Percentiles rank a stretch among this genome's conserved stretches.
phyloP scores from a whole-genome alignment of 2,888 invertebrate species.

The Euclidia mi region DNA sequence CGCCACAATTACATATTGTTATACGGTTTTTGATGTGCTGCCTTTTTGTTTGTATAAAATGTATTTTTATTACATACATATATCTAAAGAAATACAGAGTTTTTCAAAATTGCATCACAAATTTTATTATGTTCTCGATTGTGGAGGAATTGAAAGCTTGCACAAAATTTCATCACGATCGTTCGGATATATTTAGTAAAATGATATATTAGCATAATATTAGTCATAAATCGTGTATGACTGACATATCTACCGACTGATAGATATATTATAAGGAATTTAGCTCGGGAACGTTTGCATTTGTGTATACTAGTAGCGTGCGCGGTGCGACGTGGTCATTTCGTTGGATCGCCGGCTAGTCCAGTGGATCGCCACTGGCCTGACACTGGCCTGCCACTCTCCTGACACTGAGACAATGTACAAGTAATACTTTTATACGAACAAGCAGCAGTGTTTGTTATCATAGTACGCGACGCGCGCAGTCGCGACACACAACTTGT shows the following conservation, averaged over 20 bases:
- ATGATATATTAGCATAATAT: conserved; percentile 14
- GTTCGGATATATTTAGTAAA: not conserved
- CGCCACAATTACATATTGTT: too few relatives aligned
- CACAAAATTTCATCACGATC: conserved; percentile 7
- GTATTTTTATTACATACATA: too few relatives aligned
- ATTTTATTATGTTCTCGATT: not conserved
- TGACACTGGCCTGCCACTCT: too few relatives aligned
- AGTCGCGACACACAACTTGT: conserved; percentile 45
- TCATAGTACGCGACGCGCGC: conserved; percentile 18
- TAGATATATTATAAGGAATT: conserved; percentile 9
- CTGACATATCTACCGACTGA: conserved; percentile 23
- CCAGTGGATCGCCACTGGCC: too few relatives aligned
- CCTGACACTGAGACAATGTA: too few relatives aligned
- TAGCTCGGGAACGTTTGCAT: too few relatives aligned
- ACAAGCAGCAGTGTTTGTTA: conserved; percentile 31
- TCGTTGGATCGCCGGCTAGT: too few relatives aligned
- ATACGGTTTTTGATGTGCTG: conserved; percentile 28
- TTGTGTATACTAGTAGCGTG: too few relatives aligned
- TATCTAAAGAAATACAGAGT: conserved; percentile 12
- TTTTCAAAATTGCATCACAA: conserved; percentile 5
- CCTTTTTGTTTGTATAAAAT: conserved; percentile 40
- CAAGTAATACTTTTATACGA: conserved; percentile 27
- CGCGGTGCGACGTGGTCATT: too few relatives aligned
- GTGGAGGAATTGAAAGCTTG: not conserved
- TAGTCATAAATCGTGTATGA: conserved; percentile 6